Evolutionary conservation across 2,888 invertebrate species (phyloP).

Genomic region (Lypha dubia): DNA sequence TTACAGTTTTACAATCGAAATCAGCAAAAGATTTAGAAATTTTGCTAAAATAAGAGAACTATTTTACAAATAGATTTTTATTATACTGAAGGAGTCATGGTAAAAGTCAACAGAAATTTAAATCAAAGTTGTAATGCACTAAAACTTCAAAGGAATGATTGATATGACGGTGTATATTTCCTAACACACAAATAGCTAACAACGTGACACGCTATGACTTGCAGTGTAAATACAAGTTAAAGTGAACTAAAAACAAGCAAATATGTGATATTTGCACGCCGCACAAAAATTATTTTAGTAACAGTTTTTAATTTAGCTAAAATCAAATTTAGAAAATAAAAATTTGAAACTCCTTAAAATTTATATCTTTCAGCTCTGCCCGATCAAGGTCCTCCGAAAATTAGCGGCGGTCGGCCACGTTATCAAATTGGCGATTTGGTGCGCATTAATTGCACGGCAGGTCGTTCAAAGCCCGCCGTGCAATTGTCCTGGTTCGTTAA

Average conservation of each 20-base stretch:
- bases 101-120: conserved; percentile 7
- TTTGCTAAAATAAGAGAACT: not conserved
- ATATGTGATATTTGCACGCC: too few species aligned
- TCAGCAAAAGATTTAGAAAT: not conserved
- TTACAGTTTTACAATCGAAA: not conserved
- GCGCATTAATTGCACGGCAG: conserved; percentile 86
- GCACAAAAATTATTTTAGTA: too few species aligned
- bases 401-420: conserved; percentile 85
- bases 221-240: conserved; percentile 22
- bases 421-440: conserved; percentile 86
- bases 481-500: conserved; percentile 86
- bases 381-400: conserved; percentile 85
- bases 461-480: conserved; percentile 86
- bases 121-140: not conserved
- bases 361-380: conserved; percentile 84
- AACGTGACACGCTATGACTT: too few species aligned
- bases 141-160: conserved; percentile 14
- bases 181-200: too few species aligned
- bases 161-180: not conserved
- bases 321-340: not conserved
- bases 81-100: not conserved
- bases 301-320: not conserved
- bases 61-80: not conserved
- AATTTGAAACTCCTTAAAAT: not conserved
- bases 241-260: too few species aligned